Evolutionary conservation across 2,797 vertebrate species (phyloP), one percentile per base, ranked within the genome.

Genomic region (Nothura maculosa): DNA sequence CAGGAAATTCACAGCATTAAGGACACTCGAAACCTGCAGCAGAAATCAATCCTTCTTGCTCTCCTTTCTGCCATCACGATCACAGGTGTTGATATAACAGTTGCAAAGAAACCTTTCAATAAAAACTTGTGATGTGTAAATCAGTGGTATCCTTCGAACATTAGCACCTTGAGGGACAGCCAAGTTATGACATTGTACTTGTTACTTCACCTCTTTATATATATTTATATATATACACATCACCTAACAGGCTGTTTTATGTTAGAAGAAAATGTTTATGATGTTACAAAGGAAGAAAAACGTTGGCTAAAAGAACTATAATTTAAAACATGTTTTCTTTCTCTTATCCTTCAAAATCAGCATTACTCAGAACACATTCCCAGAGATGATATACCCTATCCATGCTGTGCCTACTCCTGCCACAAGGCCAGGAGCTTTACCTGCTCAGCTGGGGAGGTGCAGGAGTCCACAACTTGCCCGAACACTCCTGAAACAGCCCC

Each of bases 71-170:
- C 62, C 34, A 5, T 27, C 64, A 45, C 3, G 17, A 78, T 22
- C 0, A 0, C 8, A 81, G 75, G 62, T 83, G 87, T 75, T 68
- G 81, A 70, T 85, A 55, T 28, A 82, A 77, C 76, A 80, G 50
- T 27, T 42, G 43, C 66, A 57, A 50, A 28, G 21, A 67, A 25
- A 40, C 15, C n/a, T 43, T 47, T 62, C 48, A 45, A 38, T 27
- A n/a, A 54, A 11, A 62, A 6, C 42, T 12, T 38, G 45, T 1
- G 3, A 10, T 15, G 1, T 1, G 9, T 4, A 6, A 3, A 0
- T 40, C 85, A 57, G 81, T 4, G 21, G 64, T 40, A 52, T 70
- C 68, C 79, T 40, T 21, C 9, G 9, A 54, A 62, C 1, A 5
- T 32, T 73, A 43, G 7, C 54, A 42, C 79, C 75, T 84, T 1